Percentiles rank a stretch among this genome's conserved stretches.
Conservation (phyloP, 2,888 invertebrate genomes). For the Cecidostiba fungosa region DNA sequence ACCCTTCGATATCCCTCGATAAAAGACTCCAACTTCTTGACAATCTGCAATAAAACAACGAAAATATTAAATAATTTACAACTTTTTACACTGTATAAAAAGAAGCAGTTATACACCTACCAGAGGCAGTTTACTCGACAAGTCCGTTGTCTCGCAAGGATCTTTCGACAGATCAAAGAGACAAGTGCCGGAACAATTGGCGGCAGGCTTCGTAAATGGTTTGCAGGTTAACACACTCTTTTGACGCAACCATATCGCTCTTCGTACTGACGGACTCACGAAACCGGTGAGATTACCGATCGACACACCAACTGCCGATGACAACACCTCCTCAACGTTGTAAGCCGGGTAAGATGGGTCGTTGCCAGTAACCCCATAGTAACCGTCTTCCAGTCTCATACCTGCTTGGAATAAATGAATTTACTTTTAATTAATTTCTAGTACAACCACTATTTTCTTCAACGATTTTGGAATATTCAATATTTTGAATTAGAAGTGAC, state of each 20-base stretch:
- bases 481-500: too few relatives aligned
- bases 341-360: constrained; percentile 69
- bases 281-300: constrained; percentile 64
- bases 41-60: constrained; percentile 66
- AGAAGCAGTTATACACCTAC: constrained; percentile 60
- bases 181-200: constrained; percentile 70
- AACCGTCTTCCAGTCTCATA: constrained; percentile 64
- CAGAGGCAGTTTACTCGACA: constrained; percentile 69
- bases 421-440: neutral
- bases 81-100: too few relatives aligned
- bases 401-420: constrained; percentile 60
- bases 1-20: constrained; percentile 68
- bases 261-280: constrained; percentile 24
- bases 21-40: constrained; percentile 63
- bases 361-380: constrained; percentile 70
- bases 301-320: constrained; percentile 68
- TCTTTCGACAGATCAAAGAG: constrained; percentile 73
- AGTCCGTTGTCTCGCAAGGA: constrained; percentile 75
- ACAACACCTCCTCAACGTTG: constrained; percentile 64
- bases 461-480: neutral
- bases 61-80: neutral
- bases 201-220: constrained; percentile 25
- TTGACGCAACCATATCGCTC: constrained; percentile 29
- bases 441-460: too few relatives aligned
- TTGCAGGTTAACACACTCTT: constrained; percentile 68